Conservation (phyloP, 2,797 vertebrate genomes). For the Pteropus rufus region DNA sequence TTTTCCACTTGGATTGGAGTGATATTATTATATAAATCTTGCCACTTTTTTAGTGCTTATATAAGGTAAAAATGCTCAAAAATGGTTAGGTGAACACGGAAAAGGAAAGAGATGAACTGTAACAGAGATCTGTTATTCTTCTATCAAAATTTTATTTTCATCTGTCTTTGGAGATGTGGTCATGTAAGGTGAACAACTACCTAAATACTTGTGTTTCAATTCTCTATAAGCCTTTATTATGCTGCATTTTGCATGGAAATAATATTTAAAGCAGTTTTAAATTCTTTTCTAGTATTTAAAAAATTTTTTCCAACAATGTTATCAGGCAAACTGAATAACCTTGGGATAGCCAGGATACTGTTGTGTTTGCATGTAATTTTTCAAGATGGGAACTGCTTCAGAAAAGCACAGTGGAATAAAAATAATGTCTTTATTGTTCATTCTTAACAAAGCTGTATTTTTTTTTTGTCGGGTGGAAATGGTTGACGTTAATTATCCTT, state of each 20-base stretch:
- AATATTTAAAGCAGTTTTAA: conserved; percentile 48
- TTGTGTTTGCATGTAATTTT: conserved; percentile 44
- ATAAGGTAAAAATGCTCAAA: conserved; percentile 22
- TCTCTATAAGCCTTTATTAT: not conserved
- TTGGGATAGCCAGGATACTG: conserved; percentile 17
- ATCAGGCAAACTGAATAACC: conserved; percentile 17
- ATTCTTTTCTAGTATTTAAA: conserved; percentile 46
- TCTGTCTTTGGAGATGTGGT: not conserved
- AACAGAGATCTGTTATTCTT: not conserved
- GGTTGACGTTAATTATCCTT: conserved; percentile 61
- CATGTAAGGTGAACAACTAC: conserved; percentile 18
- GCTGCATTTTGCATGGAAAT: conserved; percentile 43
- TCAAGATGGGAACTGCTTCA: conserved; percentile 59
- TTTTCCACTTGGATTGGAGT: not conserved
- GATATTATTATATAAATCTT: not conserved
- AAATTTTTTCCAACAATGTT: conserved; percentile 23
- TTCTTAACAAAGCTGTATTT: conserved; percentile 69
- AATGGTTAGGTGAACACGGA: not conserved
- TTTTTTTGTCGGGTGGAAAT: conserved; percentile 63
- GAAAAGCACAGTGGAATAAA: conserved; percentile 41
- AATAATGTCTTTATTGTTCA: conserved; percentile 70
- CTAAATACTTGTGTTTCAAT: not conserved
- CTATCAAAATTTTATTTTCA: not conserved
- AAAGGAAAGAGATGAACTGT: not conserved
- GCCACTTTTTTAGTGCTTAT: conserved; percentile 8